These are phyloP conservation scores for Oithona nana DNA, from an alignment of 2,888 invertebrate genomes.

Conservation along the genomic window DNA sequence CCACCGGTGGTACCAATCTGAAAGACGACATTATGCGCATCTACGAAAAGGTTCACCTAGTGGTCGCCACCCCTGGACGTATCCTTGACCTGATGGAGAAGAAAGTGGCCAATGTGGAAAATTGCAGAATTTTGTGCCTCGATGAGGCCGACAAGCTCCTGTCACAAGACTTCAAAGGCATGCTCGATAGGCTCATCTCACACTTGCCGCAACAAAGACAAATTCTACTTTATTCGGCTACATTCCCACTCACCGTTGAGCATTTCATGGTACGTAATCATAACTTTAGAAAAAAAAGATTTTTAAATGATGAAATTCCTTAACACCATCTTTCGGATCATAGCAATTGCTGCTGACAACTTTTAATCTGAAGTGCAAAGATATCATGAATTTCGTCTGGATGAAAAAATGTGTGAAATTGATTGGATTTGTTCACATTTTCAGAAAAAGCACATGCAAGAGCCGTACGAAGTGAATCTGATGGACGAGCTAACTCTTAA, in stretches of 20 bases:
- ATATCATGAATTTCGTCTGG: too few species aligned
- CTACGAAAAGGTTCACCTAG: conserved; percentile 95
- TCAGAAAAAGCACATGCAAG: conserved; percentile 12
- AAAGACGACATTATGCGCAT: conserved; percentile 99
- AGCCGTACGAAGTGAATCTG: conserved; percentile 79
- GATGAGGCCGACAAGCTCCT: conserved; percentile 98
- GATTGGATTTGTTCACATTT: too few species aligned
- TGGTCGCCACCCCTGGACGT: conserved; percentile 97
- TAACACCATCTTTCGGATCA: not conserved
- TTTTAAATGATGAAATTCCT: too few species aligned
- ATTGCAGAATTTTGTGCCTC: conserved; percentile 87
- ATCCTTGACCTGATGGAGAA: conserved; percentile 99
- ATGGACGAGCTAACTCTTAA: conserved; percentile 99
- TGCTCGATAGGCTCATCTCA: conserved; percentile 91
- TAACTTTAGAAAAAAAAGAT: too few species aligned
- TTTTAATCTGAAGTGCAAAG: too few species aligned
- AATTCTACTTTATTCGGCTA: conserved; percentile 94
- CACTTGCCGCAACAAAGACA: conserved; percentile 83
- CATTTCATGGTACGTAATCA: conserved; percentile 20
- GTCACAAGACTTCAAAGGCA: conserved; percentile 96
- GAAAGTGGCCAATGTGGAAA: conserved; percentile 74
- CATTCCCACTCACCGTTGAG: conserved; percentile 75
- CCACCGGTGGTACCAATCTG: conserved; percentile 46
- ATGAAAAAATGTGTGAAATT: too few species aligned
- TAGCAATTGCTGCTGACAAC: not conserved